Evolutionary conservation across 2,113 vertebrate genomes (phyloP).

Genomic region (Pluvianellus socialis): DNA sequence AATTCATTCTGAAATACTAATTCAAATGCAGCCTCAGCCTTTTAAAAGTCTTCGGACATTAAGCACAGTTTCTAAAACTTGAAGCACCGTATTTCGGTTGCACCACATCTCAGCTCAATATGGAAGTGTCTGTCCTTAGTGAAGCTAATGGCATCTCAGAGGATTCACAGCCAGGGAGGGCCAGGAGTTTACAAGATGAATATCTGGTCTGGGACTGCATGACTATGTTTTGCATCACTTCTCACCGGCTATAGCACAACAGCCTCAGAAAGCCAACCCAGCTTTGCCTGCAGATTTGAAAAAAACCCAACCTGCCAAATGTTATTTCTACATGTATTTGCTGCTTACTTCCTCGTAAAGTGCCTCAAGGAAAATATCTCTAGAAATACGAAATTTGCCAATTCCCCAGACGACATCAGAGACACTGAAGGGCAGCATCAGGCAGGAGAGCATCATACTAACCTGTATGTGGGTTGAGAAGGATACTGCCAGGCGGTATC

Average conservation of each 20-base stretch:
- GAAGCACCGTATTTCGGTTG: accelerated
- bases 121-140: not conserved
- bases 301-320: not conserved
- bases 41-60: not conserved
- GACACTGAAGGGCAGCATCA: not conserved
- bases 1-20: not conserved
- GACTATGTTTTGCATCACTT: not conserved
- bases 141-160: not conserved
- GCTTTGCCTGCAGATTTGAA: not conserved
- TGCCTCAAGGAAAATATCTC: not conserved
- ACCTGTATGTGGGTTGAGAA: conserved; percentile 96
- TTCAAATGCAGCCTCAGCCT: not conserved
- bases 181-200: not conserved
- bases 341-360: not conserved
- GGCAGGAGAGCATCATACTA: not conserved
- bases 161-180: not conserved
- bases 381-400: not conserved
- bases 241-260: not conserved
- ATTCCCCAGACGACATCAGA: not conserved
- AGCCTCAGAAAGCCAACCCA: not conserved
- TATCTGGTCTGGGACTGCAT: not conserved
- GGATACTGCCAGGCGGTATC: conserved; percentile 92
- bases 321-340: accelerated
- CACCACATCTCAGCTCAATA: not conserved
- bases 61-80: not conserved